A percentile compares a stretch with the other conserved stretches of the same genome.
These are phyloP conservation scores for Heterotilapia buettikoferi DNA, from an alignment of 2,113 vertebrate genomes.

Conservation along the genomic window DNA sequence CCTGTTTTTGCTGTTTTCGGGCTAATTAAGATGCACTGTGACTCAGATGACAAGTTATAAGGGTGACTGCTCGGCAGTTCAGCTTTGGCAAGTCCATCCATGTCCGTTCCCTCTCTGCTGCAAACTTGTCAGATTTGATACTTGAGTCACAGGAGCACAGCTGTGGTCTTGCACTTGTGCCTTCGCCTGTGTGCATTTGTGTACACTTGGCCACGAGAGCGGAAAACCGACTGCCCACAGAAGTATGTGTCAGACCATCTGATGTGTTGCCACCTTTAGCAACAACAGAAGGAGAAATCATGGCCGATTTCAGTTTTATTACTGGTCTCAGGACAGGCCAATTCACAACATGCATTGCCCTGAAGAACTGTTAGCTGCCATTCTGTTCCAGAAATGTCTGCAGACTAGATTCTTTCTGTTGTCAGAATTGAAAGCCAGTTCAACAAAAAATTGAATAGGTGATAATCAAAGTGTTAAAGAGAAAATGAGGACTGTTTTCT, in stretches of 20 bases:
- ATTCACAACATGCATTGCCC: not conserved
- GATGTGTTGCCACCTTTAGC: slow-evolving; percentile 12
- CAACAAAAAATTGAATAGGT: not conserved
- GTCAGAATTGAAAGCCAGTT: not conserved
- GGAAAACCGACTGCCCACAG: slow-evolving; percentile 25
- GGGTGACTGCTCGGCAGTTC: not conserved
- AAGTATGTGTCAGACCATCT: slow-evolving; percentile 46
- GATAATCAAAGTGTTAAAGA: not conserved
- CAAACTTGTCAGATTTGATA: not conserved
- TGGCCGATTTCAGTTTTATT: not conserved
- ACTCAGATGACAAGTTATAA: not conserved
- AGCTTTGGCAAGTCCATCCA: not conserved
- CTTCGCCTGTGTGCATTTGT: not conserved
- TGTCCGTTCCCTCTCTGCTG: not conserved
- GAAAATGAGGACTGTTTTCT: not conserved
- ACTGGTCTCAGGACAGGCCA: not conserved
- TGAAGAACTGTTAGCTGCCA: not conserved
- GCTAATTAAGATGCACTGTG: not conserved
- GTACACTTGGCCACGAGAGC: not conserved
- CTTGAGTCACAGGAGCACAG: slow-evolving; percentile 20
- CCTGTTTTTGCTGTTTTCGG: not conserved
- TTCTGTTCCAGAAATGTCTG: not conserved
- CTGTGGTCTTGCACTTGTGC: slow-evolving; percentile 9
- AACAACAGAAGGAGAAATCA: not conserved
- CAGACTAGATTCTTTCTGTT: not conserved